Base-by-base conservation (phyloP, 2,797 vertebrate genomes). In the Gymnodraco acuticeps region DNA sequence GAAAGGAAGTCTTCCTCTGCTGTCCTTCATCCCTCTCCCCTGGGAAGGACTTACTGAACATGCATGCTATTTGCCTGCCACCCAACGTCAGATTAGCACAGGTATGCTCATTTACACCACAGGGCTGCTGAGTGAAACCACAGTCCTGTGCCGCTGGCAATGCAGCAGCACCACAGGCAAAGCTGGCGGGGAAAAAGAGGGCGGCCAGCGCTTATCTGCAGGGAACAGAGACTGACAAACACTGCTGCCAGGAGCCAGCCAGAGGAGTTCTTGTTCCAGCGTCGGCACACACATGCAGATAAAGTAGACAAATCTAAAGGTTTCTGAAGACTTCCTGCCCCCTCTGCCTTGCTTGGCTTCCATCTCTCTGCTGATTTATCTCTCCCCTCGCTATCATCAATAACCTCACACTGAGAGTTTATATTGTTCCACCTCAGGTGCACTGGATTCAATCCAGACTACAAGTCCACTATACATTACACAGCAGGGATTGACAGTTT, bases 371-470 rank as follows among this genome's bases (percentile, higher is more conserved):
- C 3, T 69, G 75, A 81, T 84, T 80, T 82, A 77, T 85, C 71
- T 61, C 62, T 73, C 81, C 75, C 81, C 52, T 48, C 54, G 63
- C 69, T 75, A 70, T 87, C 76, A 78, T 85, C 82, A 82, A 59
- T 83, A 78, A 75, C 83, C 74, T 67, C 81, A 86, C 83, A 81
- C 73, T 66, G 75, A 73, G 73, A 75, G 84, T 77, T 86, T 81
- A 60, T 55, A 76, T 64, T 85, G 70, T 87, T 87, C 71, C 80
- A 83, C 85, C 79, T 82, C 77, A 81, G 68, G 69, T 87, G 64
- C 23, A 53, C 43, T 19, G 82, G 82, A 82, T 80, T 83, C 71
- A 86, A 85, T 86, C 76, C 81, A 77, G 83, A 84, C 2, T 20
- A 59, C 73, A 80, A 72, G 56, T 68, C 66, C 64, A 15, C 76